A percentile compares a stretch with the other conserved stretches of the same genome.
Conservation (phyloP, 2,797 vertebrate genomes). For the Sylvia borin region DNA sequence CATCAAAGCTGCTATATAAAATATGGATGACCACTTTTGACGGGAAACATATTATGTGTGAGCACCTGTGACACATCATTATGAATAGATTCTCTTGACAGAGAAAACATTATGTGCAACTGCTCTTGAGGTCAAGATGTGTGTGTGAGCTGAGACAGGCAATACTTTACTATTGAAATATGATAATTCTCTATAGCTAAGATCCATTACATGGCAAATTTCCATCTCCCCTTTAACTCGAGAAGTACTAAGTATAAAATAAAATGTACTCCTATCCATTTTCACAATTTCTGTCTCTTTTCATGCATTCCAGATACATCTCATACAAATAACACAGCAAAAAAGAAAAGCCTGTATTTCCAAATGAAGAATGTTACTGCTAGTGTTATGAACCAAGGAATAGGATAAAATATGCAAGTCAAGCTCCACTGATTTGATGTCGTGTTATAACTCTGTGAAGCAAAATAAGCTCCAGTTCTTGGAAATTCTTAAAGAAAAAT, state of each 20-base stretch:
- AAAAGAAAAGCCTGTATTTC: background rate
- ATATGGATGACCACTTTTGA: background rate
- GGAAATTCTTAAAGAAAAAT: background rate
- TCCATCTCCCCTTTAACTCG: background rate
- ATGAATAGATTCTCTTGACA: background rate
- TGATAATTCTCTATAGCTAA: background rate
- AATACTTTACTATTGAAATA: background rate
- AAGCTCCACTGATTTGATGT: background rate
- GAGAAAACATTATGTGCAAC: background rate
- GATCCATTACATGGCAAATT: background rate
- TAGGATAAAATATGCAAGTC: background rate
- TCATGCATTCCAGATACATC: background rate
- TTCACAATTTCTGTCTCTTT: background rate
- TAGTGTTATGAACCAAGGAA: background rate
- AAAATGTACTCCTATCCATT: background rate
- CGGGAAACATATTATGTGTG: background rate
- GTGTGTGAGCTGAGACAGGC: background rate
- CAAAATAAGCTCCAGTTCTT: background rate
- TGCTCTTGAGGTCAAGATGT: constrained; percentile 26
- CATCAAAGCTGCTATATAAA: constrained; percentile 37
- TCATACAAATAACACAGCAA: background rate
- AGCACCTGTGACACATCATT: constrained; percentile 24
- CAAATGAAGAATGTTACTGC: background rate
- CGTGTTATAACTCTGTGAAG: background rate
- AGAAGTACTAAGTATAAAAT: background rate